Base-by-base conservation (phyloP, 2,113 vertebrate genomes). In the Percina caprodes region DNA sequence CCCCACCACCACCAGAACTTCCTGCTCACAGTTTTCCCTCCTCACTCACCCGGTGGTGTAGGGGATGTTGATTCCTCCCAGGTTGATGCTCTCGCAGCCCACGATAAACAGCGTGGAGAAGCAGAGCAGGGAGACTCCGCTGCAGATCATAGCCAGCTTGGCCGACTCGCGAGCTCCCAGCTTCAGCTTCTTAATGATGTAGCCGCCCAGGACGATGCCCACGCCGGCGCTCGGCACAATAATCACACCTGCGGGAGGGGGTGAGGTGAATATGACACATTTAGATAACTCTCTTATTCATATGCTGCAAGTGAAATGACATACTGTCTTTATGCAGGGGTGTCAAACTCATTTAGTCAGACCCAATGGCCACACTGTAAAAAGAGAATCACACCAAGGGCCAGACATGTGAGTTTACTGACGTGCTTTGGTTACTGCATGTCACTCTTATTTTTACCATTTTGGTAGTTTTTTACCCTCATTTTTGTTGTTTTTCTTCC, bases 21-120 rank as follows among this genome's bases (percentile, higher is more conserved):
- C 60, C 2, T 52, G 55, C 55, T 12, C 65, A 7, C 65, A 0
- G 54, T n/a, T 5, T 3, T 26, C 58, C 35, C 9, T 9, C 15
- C 14, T 39, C 35, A 3, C 30, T 91, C 59, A 91, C 98, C 98
- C 98, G 6, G 97, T 98, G 5, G 98, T 99, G 69, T 99, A 99
- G 24, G 98, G 98, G 93, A 99, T 99, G 92, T 99, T 99, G 90
- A 99, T 99, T 46, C 98, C 98, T 9, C 97, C 98, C 26, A 99
- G 95, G 90, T 99, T 99, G 92, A 99, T 99, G 92, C 97, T 99
- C 86, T 99, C 97, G 83, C 97, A 99, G 92, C 98, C 98, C 83
- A 98, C 97, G 84, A 99, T 99, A 92, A 99, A 99, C n/a, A 99
- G 96, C 1, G 98, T 99, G 73, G 98, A 99, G 93, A 99, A 99